Evolutionary conservation across 2,113 vertebrate genomes (phyloP).

Genomic region (Corythoichthys haematopterus): DNA sequence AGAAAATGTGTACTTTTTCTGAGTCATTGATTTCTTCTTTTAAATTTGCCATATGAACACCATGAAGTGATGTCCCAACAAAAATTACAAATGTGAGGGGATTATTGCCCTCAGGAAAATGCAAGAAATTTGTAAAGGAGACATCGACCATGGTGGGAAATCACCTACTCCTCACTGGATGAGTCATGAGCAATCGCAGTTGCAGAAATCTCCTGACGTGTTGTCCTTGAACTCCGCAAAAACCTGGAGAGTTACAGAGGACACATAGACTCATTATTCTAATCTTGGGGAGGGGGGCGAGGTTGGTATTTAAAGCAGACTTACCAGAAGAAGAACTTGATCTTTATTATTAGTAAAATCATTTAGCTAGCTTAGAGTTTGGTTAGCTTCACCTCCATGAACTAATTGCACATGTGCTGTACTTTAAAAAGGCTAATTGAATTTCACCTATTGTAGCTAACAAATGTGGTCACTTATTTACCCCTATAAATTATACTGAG

Average conservation of each 20-base stretch:
- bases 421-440: background rate
- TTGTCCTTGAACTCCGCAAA: constrained; percentile 38
- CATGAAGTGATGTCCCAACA: constrained; percentile 21
- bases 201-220: constrained; percentile 17
- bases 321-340: background rate
- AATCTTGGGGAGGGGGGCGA: background rate
- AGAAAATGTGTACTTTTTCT: background rate
- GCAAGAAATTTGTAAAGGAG: constrained; percentile 23
- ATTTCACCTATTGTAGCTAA: background rate
- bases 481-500: background rate
- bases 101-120: constrained; percentile 8
- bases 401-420: background rate
- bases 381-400: background rate
- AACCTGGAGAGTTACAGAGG: constrained; percentile 5
- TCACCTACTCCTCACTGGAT: constrained; percentile 18
- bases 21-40: background rate
- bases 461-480: background rate
- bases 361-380: background rate
- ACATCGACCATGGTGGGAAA: constrained; percentile 22
- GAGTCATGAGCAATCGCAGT: constrained; percentile 33
- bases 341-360: background rate
- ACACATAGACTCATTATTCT: background rate
- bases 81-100: constrained; percentile 16
- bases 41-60: constrained; percentile 10
- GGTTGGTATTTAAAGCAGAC: background rate